These are phyloP conservation scores for Hippopotamus amphibius DNA, from an alignment of 2,113 vertebrate genomes.

Conservation along the genomic window DNA sequence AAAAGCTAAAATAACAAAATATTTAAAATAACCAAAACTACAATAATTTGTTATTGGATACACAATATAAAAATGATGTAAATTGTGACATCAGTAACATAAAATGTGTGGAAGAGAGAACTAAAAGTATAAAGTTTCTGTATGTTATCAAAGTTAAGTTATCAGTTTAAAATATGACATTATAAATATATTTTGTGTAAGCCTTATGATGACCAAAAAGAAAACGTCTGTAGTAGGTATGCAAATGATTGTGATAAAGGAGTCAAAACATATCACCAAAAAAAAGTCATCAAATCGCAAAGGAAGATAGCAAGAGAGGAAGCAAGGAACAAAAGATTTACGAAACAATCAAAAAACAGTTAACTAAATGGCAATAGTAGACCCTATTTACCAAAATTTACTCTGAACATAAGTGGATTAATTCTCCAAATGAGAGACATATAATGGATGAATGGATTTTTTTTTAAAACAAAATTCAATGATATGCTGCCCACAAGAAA, in stretches of 20 bases:
- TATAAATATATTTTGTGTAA: background rate
- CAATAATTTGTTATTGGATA: background rate
- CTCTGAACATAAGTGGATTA: background rate
- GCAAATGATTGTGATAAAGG: background rate
- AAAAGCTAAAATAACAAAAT: background rate
- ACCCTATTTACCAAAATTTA: background rate
- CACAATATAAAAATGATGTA: background rate
- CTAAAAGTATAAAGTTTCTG: background rate
- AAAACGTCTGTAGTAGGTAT: background rate
- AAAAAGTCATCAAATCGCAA: background rate
- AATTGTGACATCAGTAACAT: background rate
- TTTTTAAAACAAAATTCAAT: background rate
- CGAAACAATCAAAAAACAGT: background rate
- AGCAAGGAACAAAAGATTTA: background rate
- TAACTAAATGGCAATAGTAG: background rate
- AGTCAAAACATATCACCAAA: background rate
- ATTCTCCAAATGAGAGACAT: background rate
- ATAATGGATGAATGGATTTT: background rate
- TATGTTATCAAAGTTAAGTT: background rate
- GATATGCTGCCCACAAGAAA: background rate
- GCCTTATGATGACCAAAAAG: background rate
- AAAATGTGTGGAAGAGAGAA: background rate
- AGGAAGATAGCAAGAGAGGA: background rate
- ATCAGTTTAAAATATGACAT: background rate
- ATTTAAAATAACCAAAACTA: background rate